These are phyloP conservation scores for Phodopus roborovskii DNA, from an alignment of 2,113 vertebrate genomes.

Conservation along the genomic window DNA sequence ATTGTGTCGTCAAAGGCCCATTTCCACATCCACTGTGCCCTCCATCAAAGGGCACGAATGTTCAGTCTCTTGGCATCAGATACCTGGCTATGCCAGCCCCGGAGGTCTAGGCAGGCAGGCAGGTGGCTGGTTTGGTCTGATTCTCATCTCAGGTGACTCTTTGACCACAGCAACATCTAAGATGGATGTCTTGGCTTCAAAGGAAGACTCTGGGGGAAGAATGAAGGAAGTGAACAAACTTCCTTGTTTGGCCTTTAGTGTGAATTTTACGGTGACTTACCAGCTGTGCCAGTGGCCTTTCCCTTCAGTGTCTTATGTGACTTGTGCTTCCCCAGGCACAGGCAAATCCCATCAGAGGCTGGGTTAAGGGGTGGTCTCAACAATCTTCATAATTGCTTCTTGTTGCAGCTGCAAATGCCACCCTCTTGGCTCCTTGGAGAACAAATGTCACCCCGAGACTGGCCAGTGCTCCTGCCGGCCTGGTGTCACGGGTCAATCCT, in stretches of 20 bases:
- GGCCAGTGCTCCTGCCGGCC: conserved; percentile 93
- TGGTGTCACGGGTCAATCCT: conserved; percentile 89
- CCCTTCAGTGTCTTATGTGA: not conserved
- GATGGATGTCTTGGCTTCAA: not conserved
- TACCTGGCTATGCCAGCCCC: not conserved
- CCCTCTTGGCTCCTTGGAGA: conserved; percentile 87
- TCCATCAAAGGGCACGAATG: not conserved
- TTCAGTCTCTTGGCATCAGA: not conserved
- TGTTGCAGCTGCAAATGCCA: conserved; percentile 92
- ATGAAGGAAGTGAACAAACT: not conserved
- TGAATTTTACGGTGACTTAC: not conserved
- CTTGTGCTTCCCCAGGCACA: not conserved
- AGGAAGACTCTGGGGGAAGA: not conserved
- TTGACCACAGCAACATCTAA: not conserved
- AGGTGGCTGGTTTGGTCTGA: not conserved
- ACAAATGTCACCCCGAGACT: conserved; percentile 87
- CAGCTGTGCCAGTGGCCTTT: not conserved
- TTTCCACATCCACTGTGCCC: not conserved
- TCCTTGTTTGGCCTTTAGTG: not conserved
- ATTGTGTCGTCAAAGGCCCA: not conserved
- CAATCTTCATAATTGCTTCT: not conserved
- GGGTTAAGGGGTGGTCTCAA: not conserved
- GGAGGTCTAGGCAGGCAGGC: not conserved
- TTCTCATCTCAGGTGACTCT: not conserved
- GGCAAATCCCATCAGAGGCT: rapidly evolving